A percentile compares a stretch with the other conserved stretches of the same genome.
Conservation (phyloP, 2,888 invertebrate species). For the Lasioglossum malachurum region DNA sequence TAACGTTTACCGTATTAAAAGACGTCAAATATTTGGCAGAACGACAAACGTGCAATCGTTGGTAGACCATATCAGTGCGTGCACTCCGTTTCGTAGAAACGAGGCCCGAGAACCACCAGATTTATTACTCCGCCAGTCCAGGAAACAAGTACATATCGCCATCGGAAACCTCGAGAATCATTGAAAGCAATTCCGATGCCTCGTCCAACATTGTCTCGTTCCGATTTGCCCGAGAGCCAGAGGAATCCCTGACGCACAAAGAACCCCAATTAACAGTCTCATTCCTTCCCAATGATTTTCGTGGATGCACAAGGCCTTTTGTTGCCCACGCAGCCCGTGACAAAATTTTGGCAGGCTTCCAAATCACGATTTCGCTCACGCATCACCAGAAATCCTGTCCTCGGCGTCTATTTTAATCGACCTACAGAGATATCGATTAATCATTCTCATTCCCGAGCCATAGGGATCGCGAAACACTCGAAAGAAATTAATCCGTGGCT, state of each 20-base stretch:
- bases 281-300: conserved; percentile 31
- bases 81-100: conserved; percentile 22
- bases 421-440: conserved; percentile 74
- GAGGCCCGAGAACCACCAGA: not conserved
- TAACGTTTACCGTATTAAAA: conserved; percentile 50
- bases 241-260: not conserved
- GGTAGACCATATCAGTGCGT: conserved; percentile 37
- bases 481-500: not conserved
- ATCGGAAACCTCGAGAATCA: not conserved
- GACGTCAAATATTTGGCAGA: conserved; percentile 62
- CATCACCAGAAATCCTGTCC: conserved; percentile 71
- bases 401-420: conserved; percentile 78
- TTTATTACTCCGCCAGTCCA: not conserved
- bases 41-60: conserved; percentile 57
- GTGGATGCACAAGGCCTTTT: conserved; percentile 56
- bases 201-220: not conserved
- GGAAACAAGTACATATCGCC: not conserved
- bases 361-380: conserved; percentile 70
- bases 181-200: not conserved
- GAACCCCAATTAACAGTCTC: not conserved
- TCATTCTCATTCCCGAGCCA: conserved; percentile 59
- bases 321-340: conserved; percentile 46
- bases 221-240: not conserved
- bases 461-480: conserved; percentile 21
- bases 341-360: conserved; percentile 72